Evolutionary conservation across 2,797 vertebrate genomes (phyloP), one percentile per base, ranked within the genome.

Genomic region (Gymnoscopelus braueri): DNA sequence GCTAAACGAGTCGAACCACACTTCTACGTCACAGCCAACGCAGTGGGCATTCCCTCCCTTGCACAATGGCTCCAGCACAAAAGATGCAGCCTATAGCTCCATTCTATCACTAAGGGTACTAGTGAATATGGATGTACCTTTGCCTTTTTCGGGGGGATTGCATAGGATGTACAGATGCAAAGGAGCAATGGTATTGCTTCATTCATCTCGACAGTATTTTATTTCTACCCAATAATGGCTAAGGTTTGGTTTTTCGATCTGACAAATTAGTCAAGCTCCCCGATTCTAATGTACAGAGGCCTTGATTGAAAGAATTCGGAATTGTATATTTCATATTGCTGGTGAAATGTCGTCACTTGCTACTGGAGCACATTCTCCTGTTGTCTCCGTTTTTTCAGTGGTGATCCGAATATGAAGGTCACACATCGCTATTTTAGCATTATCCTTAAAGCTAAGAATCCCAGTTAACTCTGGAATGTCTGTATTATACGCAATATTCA

Each of bases 1-100:
- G 88, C 88, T 90, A 90, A 93, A 90, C 56, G 67, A 87, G 81
- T 81, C 65, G 88, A 87, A 91, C 90, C 90, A 61, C 75, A 86
- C 87, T 71, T 79, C 75, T 82, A 77, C 82, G 77, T 88, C 89
- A 87, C 82, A 64, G 67, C 63, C 60, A 0, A 80, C 78, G 74
- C 69, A 75, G 74, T 82, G 90, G 91, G 89, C 75, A 87, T 92
- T 89, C 93, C 91, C 89, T 79, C 79, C 76, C 50, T 13, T 60
- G 59, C 65, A 67, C 58, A 54, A 62, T 58, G 71, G 60, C 48
- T n/a, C 24, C 67, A 77, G 59, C 50, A 39, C 53, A 65, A 74
- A 67, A 71, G 49, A 78, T 80, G 58, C 78, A 63, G 54, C 69
- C 48, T 59, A 55, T 80, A 65, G 53, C 64, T 55, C 32, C 47